phyloP scores from a whole-genome alignment of 1,140 invertebrate species.

The Cecropterus lyciades region DNA sequence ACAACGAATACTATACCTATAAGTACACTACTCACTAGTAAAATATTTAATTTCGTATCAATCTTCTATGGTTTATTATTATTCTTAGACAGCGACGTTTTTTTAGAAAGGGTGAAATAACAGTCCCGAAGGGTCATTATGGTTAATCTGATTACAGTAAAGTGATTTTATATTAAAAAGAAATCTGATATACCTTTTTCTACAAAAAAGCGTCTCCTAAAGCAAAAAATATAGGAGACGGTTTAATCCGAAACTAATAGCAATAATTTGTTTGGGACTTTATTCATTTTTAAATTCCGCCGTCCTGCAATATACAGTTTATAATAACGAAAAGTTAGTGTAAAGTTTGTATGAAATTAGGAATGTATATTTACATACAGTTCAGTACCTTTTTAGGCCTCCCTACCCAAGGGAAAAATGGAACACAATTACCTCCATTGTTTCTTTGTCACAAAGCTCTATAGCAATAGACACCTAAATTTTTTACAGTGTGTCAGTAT shows the following conservation, averaged over 20 bases:
- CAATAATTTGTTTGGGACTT: constrained; percentile 59
- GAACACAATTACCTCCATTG: too few relatives aligned
- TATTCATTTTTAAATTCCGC: constrained; percentile 46
- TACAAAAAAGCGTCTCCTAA: constrained; percentile 56
- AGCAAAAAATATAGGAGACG: constrained; percentile 58
- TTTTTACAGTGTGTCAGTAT: too few relatives aligned
- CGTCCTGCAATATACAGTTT: background rate
- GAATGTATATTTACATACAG: too few relatives aligned
- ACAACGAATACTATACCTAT: too few relatives aligned
- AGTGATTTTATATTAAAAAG: constrained; percentile 65
- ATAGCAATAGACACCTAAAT: too few relatives aligned
- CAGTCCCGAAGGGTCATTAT: constrained; percentile 47
- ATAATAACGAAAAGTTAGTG: too few relatives aligned
- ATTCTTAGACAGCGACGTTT: constrained; percentile 2
- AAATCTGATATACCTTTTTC: constrained; percentile 54
- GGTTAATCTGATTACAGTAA: constrained; percentile 61
- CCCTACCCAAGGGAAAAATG: too few relatives aligned
- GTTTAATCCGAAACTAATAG: constrained; percentile 77
- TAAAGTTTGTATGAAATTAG: too few relatives aligned
- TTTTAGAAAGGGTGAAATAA: constrained; percentile 38
- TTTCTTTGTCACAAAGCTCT: too few relatives aligned
- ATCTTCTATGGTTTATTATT: constrained; percentile 8
- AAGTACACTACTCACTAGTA: background rate
- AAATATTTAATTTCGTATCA: constrained; percentile 3
- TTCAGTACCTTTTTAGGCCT: too few relatives aligned